Conservation (phyloP, 1,140 invertebrate genomes). For the Lepidurus apus region DNA sequence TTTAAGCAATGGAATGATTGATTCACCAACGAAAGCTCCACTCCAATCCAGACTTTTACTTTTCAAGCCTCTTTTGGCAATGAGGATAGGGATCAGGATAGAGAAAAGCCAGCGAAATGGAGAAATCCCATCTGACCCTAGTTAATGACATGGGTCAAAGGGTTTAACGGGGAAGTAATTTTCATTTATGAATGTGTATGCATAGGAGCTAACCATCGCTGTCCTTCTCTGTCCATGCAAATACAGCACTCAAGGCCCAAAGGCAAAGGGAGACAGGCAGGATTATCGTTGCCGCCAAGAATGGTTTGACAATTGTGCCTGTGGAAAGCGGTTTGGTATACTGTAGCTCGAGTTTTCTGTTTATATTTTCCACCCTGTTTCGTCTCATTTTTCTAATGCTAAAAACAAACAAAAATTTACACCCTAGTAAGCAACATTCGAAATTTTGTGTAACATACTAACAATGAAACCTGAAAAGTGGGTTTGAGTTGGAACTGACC, state of each 20-base stretch:
- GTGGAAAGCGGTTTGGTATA: conserved; percentile 17
- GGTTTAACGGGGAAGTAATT: conserved; percentile 11
- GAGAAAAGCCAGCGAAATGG: conserved; percentile 68
- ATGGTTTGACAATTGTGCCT: background rate
- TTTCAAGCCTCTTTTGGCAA: conserved; percentile 59
- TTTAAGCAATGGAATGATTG: conserved; percentile 9
- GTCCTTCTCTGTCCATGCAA: conserved; percentile 24
- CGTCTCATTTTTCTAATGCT: background rate
- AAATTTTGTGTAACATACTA: no score
- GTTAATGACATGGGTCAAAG: no score
- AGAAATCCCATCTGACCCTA: conserved; percentile 58
- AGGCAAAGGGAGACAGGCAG: background rate
- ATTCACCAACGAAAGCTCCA: conserved; percentile 62
- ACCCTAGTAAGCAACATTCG: no score
- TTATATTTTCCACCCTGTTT: background rate
- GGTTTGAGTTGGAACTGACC: no score
- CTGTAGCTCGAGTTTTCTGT: conserved; percentile 25
- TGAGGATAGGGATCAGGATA: conserved; percentile 59
- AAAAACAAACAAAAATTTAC: no score
- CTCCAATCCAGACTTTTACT: conserved; percentile 61
- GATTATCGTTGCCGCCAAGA: conserved; percentile 15
- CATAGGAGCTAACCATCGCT: background rate
- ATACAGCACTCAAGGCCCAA: conserved; percentile 27
- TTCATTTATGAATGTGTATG: background rate
- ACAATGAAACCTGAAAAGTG: no score